Base-by-base conservation (phyloP, 2,888 invertebrate genomes). In the Brachynemurus nebulosus region DNA sequence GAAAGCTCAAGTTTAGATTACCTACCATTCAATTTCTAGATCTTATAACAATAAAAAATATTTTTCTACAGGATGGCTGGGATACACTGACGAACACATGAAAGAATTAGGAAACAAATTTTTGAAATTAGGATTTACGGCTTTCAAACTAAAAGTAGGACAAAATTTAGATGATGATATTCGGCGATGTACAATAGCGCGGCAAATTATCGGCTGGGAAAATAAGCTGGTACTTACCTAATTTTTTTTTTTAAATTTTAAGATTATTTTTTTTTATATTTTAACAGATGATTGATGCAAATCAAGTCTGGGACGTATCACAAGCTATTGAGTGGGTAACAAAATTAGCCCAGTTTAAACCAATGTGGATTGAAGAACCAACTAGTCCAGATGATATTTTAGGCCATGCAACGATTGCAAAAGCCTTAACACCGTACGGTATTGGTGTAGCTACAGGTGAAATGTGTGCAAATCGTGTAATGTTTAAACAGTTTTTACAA, bases 91-190 rank as follows among this genome's bases (percentile, higher is more conserved):
- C 55, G 81, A 82, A 42, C 72, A 78, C 54, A 78, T 91, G 3
- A 67, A 71, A 47, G 62, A 71, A 48, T 66, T 86, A 1, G 86
- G 86, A 51, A 64, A 73, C 44, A 78, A 84, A 59, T 88, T 81
- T 59, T 58, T 89, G 47, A 69, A 71, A 6, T 66, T 77, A 38
- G 90, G 90, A 11, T 90, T 85, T 59, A 80, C 74, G 1, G 74
- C 80, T 41, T 92, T 92, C 61, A 93, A 93, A 67, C 72, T 86
- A 9, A 93, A 93, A 70, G 89, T 93, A n/a, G 93, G 92, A 1
- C 70, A 73, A 48, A 76, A 80, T 61, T 60, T 89, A 14, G 71
- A 82, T 48, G 81, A 85, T 52, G 92, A 92, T 59, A 73, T 74
- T 35, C 70, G 76, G 49, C 66, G 92, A 47, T 80, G 86, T 54